Base-by-base conservation (phyloP, 2,888 invertebrate genomes). In the Petrolisthes manimaculis region DNA sequence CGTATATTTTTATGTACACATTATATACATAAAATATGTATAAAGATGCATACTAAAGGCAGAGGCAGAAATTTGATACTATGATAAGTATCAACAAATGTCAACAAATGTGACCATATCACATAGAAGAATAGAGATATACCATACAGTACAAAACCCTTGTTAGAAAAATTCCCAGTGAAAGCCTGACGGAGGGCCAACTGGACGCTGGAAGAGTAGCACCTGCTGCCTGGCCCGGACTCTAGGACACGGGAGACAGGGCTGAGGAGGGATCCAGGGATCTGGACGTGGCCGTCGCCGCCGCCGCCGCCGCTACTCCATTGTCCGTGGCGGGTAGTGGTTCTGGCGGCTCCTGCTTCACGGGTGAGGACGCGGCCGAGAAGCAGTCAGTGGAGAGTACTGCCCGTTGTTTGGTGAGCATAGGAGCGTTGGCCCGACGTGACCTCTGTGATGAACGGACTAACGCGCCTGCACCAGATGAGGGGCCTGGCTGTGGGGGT, bases 71-170 rank as follows among this genome's bases (percentile, higher is more conserved):
- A 67, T 37, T 51, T 83, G 71, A 84, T 78, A 67, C 37, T 12
- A 75, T 74, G 51, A 53, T 79, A 54, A 79, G 79, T 53, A 78
- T 85, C 85, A 85, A 85, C 84, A 84, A 84, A 77, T 55, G 55
- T 84, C 51, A 84, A 84, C 85, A 85, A 85, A 79, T 56, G 54
- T 18, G 74, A 55, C 51, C 54, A 14, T 85, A 67, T 69, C 69
- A 84, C 69, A 85, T 85, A 85, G 85, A 85, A 85, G 85, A 85
- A 85, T 85, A 85, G 79, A 85, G 21, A 67, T 85, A 85, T 85
- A 77, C 21, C 79, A 79, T 85, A 69, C 79, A 79, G 77, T 85
- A 85, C 79, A 85, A 85, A 85, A 85, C 51, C 69, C 69, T 67
- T 54, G 79, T 53, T 79, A 79, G 79, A 79, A 85, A 85, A 85